Conservation (phyloP, 2,888 invertebrate genomes). For the Brachyptera risi region DNA sequence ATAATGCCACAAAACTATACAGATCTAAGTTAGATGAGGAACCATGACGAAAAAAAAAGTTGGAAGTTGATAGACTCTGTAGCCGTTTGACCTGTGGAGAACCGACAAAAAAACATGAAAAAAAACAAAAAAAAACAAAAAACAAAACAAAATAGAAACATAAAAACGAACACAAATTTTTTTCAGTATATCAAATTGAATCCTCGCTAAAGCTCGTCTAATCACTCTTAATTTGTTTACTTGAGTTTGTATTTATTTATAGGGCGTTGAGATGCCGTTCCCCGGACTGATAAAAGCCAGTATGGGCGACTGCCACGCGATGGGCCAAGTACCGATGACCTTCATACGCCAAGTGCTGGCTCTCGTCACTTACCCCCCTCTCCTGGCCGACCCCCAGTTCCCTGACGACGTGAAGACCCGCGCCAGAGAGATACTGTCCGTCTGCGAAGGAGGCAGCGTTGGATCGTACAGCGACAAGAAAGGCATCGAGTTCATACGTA, state of each 20-base stretch:
- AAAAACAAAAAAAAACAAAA: too few relatives aligned
- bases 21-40: too few relatives aligned
- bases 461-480: constrained; percentile 58
- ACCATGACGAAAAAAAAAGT: too few relatives aligned
- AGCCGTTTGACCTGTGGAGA: too few relatives aligned
- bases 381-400: constrained; percentile 47
- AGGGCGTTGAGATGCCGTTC: constrained; percentile 43
- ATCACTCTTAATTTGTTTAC: too few relatives aligned
- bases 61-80: too few relatives aligned
- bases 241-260: background rate
- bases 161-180: too few relatives aligned
- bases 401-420: constrained; percentile 51
- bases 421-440: constrained; percentile 47
- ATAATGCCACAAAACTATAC: too few relatives aligned
- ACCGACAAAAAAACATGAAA: too few relatives aligned
- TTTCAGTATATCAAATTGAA: too few relatives aligned
- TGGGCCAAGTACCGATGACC: constrained; percentile 56
- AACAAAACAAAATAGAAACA: too few relatives aligned
- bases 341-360: constrained; percentile 57
- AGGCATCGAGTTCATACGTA: constrained; percentile 54
- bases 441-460: constrained; percentile 51
- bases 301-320: constrained; percentile 61
- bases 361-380: constrained; percentile 48
- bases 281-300: constrained; percentile 55
- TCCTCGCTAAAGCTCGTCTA: too few relatives aligned